Percentiles rank a stretch among this genome's conserved stretches.
phyloP scores from a whole-genome alignment of 2,113 vertebrate genomes.

The Sus scrofa region T2T-Sscrofa CM000813.6:137050501-137051000 shows the following conservation, averaged over 20 bases:
- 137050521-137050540: slow-evolving; percentile 38
- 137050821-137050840: neutral
- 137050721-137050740: neutral
- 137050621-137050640: neutral
- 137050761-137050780: neutral
- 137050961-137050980: neutral
- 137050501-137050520: slow-evolving; percentile 48
- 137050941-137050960: neutral
- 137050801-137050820: neutral
- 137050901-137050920: neutral
- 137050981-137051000: neutral
- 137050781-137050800: neutral
- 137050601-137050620: slow-evolving; percentile 41
- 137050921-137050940: neutral
- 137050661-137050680: slow-evolving; percentile 49
- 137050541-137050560: neutral
- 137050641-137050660: slow-evolving; percentile 25
- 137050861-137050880: neutral
- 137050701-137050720: slow-evolving; percentile 10
- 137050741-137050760: neutral
- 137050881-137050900: neutral
- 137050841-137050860: neutral
- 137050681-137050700: slow-evolving; percentile 45
- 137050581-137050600: slow-evolving; percentile 37
- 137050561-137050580: slow-evolving; percentile 48